A percentile compares a stretch with the other conserved stretches of the same genome.
Conservation (phyloP, 1,140 invertebrate genomes). For the Ceratina australensis region DNA sequence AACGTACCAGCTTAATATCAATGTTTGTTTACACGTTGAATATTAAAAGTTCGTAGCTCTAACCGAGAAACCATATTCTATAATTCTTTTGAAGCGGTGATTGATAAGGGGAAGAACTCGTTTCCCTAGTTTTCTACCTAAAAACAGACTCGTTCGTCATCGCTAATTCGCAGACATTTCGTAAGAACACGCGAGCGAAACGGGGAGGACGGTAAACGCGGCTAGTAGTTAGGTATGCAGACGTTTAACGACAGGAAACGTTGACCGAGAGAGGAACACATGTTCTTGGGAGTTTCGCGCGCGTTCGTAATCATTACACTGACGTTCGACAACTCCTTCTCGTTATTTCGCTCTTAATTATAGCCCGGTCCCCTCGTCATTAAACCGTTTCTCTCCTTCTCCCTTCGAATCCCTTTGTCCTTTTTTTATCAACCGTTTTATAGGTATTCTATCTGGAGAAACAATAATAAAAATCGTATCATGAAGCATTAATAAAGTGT, state of each 20-base stretch:
- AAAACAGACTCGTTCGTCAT: neutral
- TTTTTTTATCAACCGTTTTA: neutral
- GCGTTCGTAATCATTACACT: slow-evolving; percentile 68
- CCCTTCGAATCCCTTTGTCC: too few relatives aligned
- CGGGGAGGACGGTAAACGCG: slow-evolving; percentile 52
- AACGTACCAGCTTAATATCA: too few relatives aligned
- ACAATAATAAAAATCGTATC: too few relatives aligned
- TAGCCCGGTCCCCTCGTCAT: slow-evolving; percentile 22
- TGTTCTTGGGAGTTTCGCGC: slow-evolving; percentile 71
- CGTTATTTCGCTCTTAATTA: slow-evolving; percentile 69
- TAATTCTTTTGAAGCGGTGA: too few relatives aligned
- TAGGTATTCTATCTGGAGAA: too few relatives aligned
- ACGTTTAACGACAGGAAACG: slow-evolving; percentile 77
- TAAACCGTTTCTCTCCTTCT: neutral
- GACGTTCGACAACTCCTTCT: slow-evolving; percentile 67
- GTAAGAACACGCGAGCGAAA: slow-evolving; percentile 13
- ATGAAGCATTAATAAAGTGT: too few relatives aligned
- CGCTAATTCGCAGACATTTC: slow-evolving; percentile 32
- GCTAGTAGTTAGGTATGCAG: slow-evolving; percentile 65
- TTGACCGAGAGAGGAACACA: slow-evolving; percentile 70
- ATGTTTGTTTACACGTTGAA: too few relatives aligned
- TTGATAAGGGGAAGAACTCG: too few relatives aligned
- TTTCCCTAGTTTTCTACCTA: too few relatives aligned
- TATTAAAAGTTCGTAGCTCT: too few relatives aligned
- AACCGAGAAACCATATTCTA: too few relatives aligned